A percentile compares a stretch with the other conserved stretches of the same genome.
Evolutionary conservation across 53 echinoderm and acorn worm genomes (phyloP).

Genomic region (Paelopatides confundens): DNA sequence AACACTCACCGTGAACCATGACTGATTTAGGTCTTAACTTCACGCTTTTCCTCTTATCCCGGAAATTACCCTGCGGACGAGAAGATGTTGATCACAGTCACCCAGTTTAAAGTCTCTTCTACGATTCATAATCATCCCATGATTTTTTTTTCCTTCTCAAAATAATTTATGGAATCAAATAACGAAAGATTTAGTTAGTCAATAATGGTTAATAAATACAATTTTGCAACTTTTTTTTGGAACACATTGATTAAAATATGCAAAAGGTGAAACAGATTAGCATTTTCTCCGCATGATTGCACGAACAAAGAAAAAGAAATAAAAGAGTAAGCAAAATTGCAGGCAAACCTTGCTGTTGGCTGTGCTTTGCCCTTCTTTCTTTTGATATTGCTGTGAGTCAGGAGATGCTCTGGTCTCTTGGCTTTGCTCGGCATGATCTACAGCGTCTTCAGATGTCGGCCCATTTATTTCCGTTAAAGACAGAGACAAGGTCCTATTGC

Average conservation of each 20-base stretch:
- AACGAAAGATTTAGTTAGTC: too few relatives aligned
- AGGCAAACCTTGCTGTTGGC: conserved; percentile 37
- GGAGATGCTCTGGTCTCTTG: not conserved
- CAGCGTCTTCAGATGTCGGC: not conserved
- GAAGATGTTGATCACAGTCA: too few relatives aligned
- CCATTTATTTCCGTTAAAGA: not conserved
- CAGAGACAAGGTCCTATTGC: conserved; percentile 37
- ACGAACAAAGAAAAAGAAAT: not conserved
- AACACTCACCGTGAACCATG: conserved; percentile 5
- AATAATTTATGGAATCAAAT: too few relatives aligned
- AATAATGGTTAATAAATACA: too few relatives aligned
- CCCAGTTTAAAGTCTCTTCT: too few relatives aligned
- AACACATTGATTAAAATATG: too few relatives aligned
- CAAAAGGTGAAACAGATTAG: too few relatives aligned
- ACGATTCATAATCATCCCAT: too few relatives aligned
- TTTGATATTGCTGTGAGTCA: conserved; percentile 11
- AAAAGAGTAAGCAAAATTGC: not conserved
- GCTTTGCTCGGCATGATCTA: not conserved
- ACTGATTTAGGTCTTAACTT: conserved; percentile 25
- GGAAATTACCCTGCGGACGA: not conserved
- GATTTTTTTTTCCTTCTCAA: too few relatives aligned
- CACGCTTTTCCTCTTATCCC: conserved; percentile 39
- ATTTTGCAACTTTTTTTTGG: too few relatives aligned
- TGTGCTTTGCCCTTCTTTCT: conserved; percentile 40
- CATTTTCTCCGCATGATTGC: not conserved